Conservation (phyloP, 2,797 vertebrate species). For the Sebastes goodei region DNA sequence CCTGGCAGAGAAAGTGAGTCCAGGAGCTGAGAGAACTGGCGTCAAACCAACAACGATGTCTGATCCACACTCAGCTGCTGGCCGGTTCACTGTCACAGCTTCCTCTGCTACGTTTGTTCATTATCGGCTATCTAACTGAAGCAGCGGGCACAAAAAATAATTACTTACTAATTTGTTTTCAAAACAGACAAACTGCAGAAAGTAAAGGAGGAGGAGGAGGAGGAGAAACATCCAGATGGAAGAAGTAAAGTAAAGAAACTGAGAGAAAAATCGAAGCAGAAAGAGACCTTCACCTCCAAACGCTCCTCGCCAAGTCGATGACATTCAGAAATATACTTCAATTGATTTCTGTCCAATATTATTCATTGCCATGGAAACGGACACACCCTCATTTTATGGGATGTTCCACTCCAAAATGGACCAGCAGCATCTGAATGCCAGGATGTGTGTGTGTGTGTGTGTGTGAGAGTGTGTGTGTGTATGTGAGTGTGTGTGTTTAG, state of each 20-base stretch:
- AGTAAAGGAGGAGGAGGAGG: not conserved
- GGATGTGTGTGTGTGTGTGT: not conserved
- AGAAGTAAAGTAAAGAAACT: not conserved
- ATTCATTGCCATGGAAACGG: constrained; percentile 39
- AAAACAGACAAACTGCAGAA: not conserved
- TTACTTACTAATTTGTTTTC: constrained; percentile 8
- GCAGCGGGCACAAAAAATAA: not conserved
- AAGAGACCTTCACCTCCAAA: not conserved
- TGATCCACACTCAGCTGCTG: constrained; percentile 19
- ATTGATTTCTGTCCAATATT: not conserved
- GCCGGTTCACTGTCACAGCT: not conserved
- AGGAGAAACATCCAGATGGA: not conserved
- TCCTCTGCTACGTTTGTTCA: not conserved
- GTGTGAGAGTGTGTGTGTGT: not conserved
- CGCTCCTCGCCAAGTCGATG: not conserved
- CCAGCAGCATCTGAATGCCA: constrained; percentile 16
- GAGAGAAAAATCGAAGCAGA: not conserved
- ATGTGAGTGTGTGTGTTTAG: constrained; percentile 18
- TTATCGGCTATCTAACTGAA: not conserved
- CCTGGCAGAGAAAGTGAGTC: constrained; percentile 13
- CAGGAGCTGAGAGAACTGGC: constrained; percentile 21
- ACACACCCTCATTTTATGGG: constrained; percentile 49
- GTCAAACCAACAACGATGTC: constrained; percentile 14
- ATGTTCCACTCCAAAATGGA: constrained; percentile 62
- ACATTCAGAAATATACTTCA: not conserved